Conservation (phyloP, 2,888 invertebrate species). For the Apodemia duryi region DNA sequence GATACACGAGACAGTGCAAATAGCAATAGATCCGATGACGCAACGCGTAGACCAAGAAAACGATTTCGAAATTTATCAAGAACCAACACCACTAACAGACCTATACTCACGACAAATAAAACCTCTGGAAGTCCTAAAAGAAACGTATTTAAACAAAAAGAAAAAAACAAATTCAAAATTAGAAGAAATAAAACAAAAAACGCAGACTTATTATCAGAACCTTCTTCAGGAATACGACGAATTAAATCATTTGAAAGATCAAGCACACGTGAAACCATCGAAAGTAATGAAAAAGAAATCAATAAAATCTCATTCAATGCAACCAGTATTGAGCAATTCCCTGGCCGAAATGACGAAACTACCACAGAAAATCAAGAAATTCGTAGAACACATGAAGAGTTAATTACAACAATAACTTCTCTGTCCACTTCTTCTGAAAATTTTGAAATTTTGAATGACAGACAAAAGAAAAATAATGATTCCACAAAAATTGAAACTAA, state of each 20-base stretch:
- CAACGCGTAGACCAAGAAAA: slow-evolving; percentile 45
- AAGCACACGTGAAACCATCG: slow-evolving; percentile 49
- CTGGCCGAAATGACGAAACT: slow-evolving; percentile 59
- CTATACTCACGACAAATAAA: slow-evolving; percentile 37
- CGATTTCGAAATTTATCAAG: slow-evolving; percentile 32
- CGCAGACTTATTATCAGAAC: slow-evolving; percentile 57
- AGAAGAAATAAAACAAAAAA: slow-evolving; percentile 61
- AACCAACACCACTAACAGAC: slow-evolving; percentile 31
- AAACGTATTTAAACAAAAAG: slow-evolving; percentile 41
- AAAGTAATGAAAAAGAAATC: slow-evolving; percentile 54
- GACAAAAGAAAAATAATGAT: slow-evolving; percentile 7
- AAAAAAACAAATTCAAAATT: slow-evolving; percentile 53
- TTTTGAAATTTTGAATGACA: slow-evolving; percentile 19
- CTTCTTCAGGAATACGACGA: slow-evolving; percentile 61
- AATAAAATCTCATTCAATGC: slow-evolving; percentile 50
- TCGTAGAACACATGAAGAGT: slow-evolving; percentile 61
- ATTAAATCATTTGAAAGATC: slow-evolving; percentile 46
- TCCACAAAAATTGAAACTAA: slow-evolving; percentile 49
- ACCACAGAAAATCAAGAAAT: slow-evolving; percentile 61
- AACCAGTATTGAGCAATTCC: slow-evolving; percentile 64
- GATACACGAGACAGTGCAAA: slow-evolving; percentile 66
- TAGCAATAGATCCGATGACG: slow-evolving; percentile 48
- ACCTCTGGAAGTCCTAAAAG: slow-evolving; percentile 42
- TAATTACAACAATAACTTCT: slow-evolving; percentile 34
- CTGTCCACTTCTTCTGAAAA: slow-evolving; percentile 21